Evolutionary conservation across 2,113 vertebrate genomes (phyloP).

Genomic region (Hypomesus transpacificus): DNA sequence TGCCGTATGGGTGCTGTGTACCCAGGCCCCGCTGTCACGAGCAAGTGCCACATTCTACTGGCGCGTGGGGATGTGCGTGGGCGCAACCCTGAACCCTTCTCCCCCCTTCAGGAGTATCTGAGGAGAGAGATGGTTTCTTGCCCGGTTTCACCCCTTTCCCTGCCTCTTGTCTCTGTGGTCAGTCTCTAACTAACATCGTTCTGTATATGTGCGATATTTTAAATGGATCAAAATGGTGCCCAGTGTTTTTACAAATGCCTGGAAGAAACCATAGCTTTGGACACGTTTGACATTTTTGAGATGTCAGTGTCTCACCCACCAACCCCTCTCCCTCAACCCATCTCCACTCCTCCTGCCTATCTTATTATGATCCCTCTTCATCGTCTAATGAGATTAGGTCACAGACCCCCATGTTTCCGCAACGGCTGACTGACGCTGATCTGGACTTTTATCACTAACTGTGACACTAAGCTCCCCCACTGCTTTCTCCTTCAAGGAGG

Average conservation of each 20-base stretch:
- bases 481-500: constrained; percentile 79
- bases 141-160: not conserved
- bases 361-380: constrained; percentile 60
- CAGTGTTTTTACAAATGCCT: too few relatives aligned
- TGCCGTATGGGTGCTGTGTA: constrained; percentile 26
- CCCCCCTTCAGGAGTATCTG: not conserved
- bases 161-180: not conserved
- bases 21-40: constrained; percentile 36
- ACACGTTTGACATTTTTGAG: too few relatives aligned
- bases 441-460: constrained; percentile 83
- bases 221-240: too few relatives aligned
- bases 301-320: too few relatives aligned
- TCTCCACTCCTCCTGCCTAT: not conserved
- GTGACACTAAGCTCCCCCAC: constrained; percentile 75
- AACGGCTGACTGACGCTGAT: constrained; percentile 77
- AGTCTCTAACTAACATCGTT: not conserved
- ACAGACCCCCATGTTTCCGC: constrained; percentile 78
- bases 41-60: constrained; percentile 36
- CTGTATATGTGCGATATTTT: too few relatives aligned
- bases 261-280: too few relatives aligned
- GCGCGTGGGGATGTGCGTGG: constrained; percentile 13
- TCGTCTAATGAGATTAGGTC: constrained; percentile 89
- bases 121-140: not conserved
- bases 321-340: not conserved
- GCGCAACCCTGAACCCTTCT: not conserved